Percentiles rank a stretch among this genome's conserved stretches.
phyloP scores from a whole-genome alignment of 1,140 invertebrate genomes.

The Xylocopa sonorina region DNA sequence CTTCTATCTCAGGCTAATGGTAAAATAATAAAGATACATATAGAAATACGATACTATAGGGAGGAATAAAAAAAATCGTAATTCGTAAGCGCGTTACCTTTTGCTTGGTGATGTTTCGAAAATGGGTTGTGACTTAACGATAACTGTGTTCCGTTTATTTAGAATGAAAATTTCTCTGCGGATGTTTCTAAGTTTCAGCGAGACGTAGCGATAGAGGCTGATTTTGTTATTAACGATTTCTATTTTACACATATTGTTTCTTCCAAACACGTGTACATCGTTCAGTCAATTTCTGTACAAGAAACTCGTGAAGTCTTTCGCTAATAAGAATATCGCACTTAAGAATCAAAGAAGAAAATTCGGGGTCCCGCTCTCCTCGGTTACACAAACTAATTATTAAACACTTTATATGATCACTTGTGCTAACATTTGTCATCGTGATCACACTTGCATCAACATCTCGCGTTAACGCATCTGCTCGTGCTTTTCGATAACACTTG shows the following conservation, averaged over 20 bases:
- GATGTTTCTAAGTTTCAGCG: too few species aligned
- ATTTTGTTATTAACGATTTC: too few species aligned
- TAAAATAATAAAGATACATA: not conserved
- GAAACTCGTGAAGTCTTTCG: not conserved
- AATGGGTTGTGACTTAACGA: too few species aligned
- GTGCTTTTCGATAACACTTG: too few species aligned
- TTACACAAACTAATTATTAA: not conserved
- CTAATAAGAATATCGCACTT: not conserved
- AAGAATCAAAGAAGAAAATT: not conserved
- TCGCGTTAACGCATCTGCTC: too few species aligned
- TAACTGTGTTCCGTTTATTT: too few species aligned
- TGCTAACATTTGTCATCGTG: too few species aligned
- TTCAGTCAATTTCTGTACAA: too few species aligned
- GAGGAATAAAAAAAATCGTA: not conserved
- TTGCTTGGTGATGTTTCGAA: not conserved
- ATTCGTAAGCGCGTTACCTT: not conserved
- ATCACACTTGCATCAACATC: too few species aligned
- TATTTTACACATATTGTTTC: too few species aligned
- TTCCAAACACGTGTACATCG: too few species aligned
- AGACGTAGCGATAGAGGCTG: too few species aligned
- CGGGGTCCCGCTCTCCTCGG: not conserved
- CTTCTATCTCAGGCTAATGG: slow-evolving; percentile 5
- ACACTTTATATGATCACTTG: not conserved
- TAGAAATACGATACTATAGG: not conserved
- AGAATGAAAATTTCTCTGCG: not conserved